Evolutionary conservation across 2,888 invertebrate genomes (phyloP).

Genomic region (Exocentrus adspersus): DNA sequence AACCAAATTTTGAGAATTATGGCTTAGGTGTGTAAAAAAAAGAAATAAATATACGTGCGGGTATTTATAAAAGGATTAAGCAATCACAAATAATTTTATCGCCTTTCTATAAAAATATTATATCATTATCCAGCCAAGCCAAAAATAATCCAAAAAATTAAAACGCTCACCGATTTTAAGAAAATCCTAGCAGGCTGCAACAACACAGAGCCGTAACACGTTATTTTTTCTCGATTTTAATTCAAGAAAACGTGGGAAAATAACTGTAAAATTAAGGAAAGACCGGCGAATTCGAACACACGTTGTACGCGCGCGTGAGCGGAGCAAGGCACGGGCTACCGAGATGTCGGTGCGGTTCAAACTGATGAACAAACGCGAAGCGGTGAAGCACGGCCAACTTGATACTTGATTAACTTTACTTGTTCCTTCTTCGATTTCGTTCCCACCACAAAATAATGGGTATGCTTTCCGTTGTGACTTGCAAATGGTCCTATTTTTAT

Average conservation of each 20-base stretch:
- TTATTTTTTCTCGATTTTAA: slow-evolving; percentile 11
- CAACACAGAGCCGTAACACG: slow-evolving; percentile 6
- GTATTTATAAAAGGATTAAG: too few relatives aligned
- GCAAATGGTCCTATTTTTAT: background rate
- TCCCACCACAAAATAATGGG: background rate
- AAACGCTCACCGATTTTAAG: slow-evolving; percentile 12
- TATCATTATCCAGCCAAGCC: too few relatives aligned
- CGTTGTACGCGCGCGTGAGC: slow-evolving; percentile 19
- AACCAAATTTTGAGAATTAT: too few relatives aligned
- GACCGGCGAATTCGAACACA: slow-evolving; percentile 23
- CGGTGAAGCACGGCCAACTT: slow-evolving; percentile 17
- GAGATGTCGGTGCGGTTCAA: slow-evolving; percentile 22
- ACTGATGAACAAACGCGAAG: slow-evolving; percentile 25
- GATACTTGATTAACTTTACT: slow-evolving; percentile 22
- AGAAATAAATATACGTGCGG: too few relatives aligned
- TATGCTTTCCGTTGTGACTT: slow-evolving; percentile 7
- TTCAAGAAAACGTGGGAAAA: slow-evolving; percentile 17
- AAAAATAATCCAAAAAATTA: background rate
- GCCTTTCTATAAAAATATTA: too few relatives aligned
- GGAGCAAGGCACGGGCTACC: slow-evolving; percentile 23
- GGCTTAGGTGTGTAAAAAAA: too few relatives aligned
- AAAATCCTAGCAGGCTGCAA: slow-evolving; percentile 9
- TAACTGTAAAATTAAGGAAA: background rate
- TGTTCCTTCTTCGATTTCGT: slow-evolving; percentile 14
- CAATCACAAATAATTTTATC: too few relatives aligned